A percentile compares a stretch with the other conserved stretches of the same genome.
phyloP scores from a whole-genome alignment of 2,888 invertebrate genomes.

The Agonopterix alstromeriana region DNA sequence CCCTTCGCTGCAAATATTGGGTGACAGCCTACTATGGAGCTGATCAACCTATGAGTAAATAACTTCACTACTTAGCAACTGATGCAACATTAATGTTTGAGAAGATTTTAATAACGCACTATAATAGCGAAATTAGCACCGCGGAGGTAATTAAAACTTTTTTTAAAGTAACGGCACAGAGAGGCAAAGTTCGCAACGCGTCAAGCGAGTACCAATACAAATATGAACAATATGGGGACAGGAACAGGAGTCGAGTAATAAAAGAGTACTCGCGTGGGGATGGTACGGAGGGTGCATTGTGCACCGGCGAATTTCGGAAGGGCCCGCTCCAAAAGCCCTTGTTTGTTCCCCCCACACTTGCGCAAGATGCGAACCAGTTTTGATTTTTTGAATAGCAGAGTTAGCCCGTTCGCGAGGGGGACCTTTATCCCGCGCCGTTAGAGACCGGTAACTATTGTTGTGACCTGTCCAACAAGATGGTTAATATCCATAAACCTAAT shows the following conservation, averaged over 20 bases:
- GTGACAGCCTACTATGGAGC: conserved; percentile 62
- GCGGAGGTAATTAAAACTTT: conserved; percentile 17
- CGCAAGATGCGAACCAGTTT: conserved; percentile 76
- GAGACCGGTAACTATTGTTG: conserved; percentile 28
- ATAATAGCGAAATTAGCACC: not conserved
- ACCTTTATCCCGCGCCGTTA: conserved; percentile 42
- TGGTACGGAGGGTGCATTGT: conserved; percentile 75
- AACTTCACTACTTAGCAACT: conserved; percentile 36
- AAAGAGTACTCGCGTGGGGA: conserved; percentile 74
- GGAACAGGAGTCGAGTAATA: conserved; percentile 70
- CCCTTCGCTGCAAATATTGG: conserved; percentile 74
- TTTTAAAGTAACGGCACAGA: conserved; percentile 31
- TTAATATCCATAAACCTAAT: not conserved
- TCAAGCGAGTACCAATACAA: conserved; percentile 63
- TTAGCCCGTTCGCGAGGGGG: conserved; percentile 49
- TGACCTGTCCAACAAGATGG: conserved; percentile 11
- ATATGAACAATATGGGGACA: conserved; percentile 75
- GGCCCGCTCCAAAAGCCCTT: conserved; percentile 67
- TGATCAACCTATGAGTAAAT: conserved; percentile 48
- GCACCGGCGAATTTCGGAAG: conserved; percentile 75
- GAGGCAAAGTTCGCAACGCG: conserved; percentile 50
- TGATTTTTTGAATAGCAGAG: conserved; percentile 62
- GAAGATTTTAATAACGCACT: too few relatives aligned
- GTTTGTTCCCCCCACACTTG: conserved; percentile 68
- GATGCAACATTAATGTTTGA: conserved; percentile 9